Evolutionary conservation across 2,113 vertebrate species (phyloP), one percentile per base, ranked within the genome.

Genomic region (Prionailurus viverrinus): DNA sequence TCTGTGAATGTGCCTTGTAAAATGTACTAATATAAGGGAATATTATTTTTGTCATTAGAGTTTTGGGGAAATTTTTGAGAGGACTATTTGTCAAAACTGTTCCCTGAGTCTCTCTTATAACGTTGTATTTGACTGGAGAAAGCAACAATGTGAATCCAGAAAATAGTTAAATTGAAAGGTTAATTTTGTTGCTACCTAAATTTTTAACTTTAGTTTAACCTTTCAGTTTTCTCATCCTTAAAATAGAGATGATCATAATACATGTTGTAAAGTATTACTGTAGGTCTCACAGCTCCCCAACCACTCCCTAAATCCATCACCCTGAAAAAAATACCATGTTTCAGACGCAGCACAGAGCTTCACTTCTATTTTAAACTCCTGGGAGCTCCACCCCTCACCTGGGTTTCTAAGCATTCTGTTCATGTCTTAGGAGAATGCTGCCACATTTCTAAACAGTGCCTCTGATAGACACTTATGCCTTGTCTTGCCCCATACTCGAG

Each of bases 291-390:
- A 81, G 27, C 0, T 88, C 23, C 16, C 21, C 41, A 94, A 12
- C 13, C 1, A 69, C 1, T 71, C 9, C 29, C 4, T 15, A 55
- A 36, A 82, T 95, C 45, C 65, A 33, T 73, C 53, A 94, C 79
- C 36, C 39, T 55, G 21, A 93, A 95, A 93, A 97, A 97, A 79
- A 79, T 29, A 69, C n/a, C 5, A 1, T 3, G 33, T 63, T 81
- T 91, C 85, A n/a, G 23, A 29, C 66, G 71, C 8, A 81, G 2
- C 53, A 39, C 13, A 1, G 39, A 91, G 5, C 29, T 63, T 79
- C 48, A 41, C 18, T 23, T 41, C 19, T 85, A 25, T 3, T n/a
- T 78, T 3, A 27, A 51, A 41, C 25, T 95, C 25, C 33, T 36
- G 8, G 31, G 27, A 91, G 15, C 27, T 73, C 71, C 4, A 36